Evolutionary conservation across 2,888 invertebrate genomes (phyloP), one percentile per base, ranked within the genome.

Genomic region (Himalopsyche tibetana): DNA sequence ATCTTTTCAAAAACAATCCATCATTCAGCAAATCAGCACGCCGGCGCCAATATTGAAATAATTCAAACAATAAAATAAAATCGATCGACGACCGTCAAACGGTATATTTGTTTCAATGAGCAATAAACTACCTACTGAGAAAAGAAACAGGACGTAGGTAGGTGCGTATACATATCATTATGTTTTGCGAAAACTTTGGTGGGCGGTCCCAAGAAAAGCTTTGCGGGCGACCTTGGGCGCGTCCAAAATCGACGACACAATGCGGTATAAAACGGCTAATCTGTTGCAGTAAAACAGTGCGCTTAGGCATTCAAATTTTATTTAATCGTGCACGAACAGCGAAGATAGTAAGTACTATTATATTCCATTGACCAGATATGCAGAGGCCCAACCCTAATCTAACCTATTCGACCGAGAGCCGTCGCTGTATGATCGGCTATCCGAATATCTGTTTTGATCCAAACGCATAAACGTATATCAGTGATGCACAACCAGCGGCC

Each of bases 41-140:
- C 38, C 38, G 74, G 74, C 74, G 74, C 19, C 74, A 36, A 74
- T 36, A 74, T 51, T 51, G 15, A 12, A 74, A 38, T 36, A 74
- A 36, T 74, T 74, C 36, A 74, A 74, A 74, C 36, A 74, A 74
- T 12, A 74, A 74, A 74, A 74, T 38, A 74, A 74, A 36, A 74
- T 74, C 74, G 74, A 74, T 74, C 74, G 74, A 74, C 74, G 74
- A 74, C 36, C 36, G 74, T 63, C 63, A 63, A 63, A 63, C 63
- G 63, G 28, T 63, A 63, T 63, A 28, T 36, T 74, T 36, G 74
- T 74, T 74, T 74, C 74, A 74, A 74, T 74, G 38, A 74, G 36
- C 74, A 74, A 74, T 74, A 74, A 74, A 74, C 15, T 74, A 74
- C 74, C 38, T 36, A 74, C 74, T 12, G 74, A 15, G 15, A 38